Evolutionary conservation across 2,797 vertebrate genomes (phyloP).

Genomic region (Hylomyscus alleni): DNA sequence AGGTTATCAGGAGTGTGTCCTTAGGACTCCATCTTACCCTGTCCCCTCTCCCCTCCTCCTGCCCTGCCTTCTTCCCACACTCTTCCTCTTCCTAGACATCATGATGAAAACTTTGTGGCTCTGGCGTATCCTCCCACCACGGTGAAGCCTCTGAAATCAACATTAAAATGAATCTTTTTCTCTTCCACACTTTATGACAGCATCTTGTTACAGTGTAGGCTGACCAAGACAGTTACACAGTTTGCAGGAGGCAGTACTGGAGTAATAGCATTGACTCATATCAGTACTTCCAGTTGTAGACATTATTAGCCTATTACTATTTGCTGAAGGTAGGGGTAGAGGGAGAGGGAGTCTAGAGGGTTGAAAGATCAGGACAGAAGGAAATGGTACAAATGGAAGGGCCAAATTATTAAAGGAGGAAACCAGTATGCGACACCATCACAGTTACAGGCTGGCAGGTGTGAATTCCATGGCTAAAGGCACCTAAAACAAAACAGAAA

Average conservation of each 20-base stretch:
- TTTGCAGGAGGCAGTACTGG: neutral
- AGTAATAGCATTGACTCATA: neutral
- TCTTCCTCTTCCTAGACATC: neutral
- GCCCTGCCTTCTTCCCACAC: neutral
- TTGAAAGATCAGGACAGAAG: neutral
- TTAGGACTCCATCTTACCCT: neutral
- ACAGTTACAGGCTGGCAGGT: neutral
- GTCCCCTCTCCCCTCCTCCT: neutral
- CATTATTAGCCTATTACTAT: neutral
- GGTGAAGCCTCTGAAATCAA: neutral
- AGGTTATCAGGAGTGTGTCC: neutral
- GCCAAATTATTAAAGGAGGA: neutral
- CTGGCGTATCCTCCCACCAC: neutral
- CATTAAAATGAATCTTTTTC: neutral
- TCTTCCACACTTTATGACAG: no score
- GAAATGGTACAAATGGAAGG: neutral
- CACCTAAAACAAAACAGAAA: constrained; percentile 3
- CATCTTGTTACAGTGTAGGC: neutral
- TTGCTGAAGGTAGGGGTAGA: neutral
- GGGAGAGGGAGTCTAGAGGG: neutral
- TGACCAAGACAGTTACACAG: neutral
- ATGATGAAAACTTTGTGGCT: neutral
- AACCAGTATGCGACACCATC: neutral
- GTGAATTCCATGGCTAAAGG: neutral
- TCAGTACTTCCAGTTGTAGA: neutral